A percentile compares a stretch with the other conserved stretches of the same genome.
Conservation (phyloP, 2,888 invertebrate genomes). For the Bedellia somnulentella region DNA sequence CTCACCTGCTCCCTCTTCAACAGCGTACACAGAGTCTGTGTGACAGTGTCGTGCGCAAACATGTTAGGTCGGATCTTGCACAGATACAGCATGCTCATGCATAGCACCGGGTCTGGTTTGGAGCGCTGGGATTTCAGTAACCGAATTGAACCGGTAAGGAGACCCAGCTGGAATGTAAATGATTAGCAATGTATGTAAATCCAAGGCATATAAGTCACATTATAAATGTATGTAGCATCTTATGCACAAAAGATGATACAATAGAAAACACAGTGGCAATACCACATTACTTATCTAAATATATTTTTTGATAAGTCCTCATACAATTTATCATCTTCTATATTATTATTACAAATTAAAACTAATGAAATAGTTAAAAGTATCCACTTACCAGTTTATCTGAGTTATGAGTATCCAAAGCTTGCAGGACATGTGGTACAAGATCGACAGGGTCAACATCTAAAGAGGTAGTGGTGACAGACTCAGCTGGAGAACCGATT, state of each 20-base stretch:
- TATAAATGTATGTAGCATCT: too few relatives aligned
- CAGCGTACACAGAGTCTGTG: constrained; percentile 78
- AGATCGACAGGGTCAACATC: constrained; percentile 83
- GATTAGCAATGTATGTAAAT: too few relatives aligned
- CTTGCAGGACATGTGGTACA: constrained; percentile 72
- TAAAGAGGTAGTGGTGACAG: constrained; percentile 57
- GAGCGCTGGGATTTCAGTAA: constrained; percentile 74
- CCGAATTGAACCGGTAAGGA: constrained; percentile 88
- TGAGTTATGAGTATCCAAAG: constrained; percentile 76
- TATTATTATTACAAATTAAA: too few relatives aligned
- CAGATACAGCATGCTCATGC: constrained; percentile 76
- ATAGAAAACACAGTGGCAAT: neutral
- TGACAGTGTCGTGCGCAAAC: constrained; percentile 74
- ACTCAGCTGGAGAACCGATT: constrained; percentile 42
- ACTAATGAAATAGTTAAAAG: too few relatives aligned
- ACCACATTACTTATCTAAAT: too few relatives aligned
- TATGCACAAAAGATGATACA: neutral
- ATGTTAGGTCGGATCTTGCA: constrained; percentile 78
- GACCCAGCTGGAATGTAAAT: constrained; percentile 60
- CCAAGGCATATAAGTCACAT: too few relatives aligned
- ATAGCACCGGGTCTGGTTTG: constrained; percentile 81
- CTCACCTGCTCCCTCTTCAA: constrained; percentile 82
- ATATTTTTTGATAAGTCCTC: too few relatives aligned
- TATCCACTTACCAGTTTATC: constrained; percentile 72
- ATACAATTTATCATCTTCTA: too few relatives aligned